Evolutionary conservation across 2,888 invertebrate species (phyloP).

Genomic region (Bombylius major): DNA sequence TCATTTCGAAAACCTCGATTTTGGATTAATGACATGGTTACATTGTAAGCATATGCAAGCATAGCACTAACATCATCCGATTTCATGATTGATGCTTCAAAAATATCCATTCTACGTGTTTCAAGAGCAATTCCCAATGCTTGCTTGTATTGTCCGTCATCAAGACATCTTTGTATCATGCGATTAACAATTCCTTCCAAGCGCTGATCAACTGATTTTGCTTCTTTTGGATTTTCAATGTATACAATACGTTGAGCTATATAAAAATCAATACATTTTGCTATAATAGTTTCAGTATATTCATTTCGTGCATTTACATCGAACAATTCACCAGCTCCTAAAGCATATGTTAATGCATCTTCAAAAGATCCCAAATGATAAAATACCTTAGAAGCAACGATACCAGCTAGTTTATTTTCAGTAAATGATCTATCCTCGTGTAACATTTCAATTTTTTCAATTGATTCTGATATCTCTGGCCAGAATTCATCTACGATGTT

Average conservation of each 20-base stretch:
- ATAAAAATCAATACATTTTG: slow-evolving; percentile 95
- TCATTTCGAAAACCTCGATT: slow-evolving; percentile 86
- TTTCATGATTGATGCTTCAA: slow-evolving; percentile 80
- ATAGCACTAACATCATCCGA: slow-evolving; percentile 83
- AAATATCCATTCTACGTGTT: slow-evolving; percentile 93
- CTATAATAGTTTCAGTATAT: slow-evolving; percentile 94
- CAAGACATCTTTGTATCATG: slow-evolving; percentile 93
- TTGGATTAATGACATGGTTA: slow-evolving; percentile 92
- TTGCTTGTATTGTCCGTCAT: slow-evolving; percentile 88
- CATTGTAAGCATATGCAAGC: slow-evolving; percentile 91
- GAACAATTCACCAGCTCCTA: slow-evolving; percentile 90
- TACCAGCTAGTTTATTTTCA: slow-evolving; percentile 84
- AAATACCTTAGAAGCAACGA: slow-evolving; percentile 97
- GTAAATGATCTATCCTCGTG: slow-evolving; percentile 84
- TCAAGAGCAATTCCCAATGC: slow-evolving; percentile 93
- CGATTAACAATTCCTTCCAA: slow-evolving; percentile 90
- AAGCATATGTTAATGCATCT: slow-evolving; percentile 92
- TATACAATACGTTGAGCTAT: slow-evolving; percentile 72
- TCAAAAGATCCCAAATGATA: slow-evolving; percentile 96
- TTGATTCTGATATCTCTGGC: slow-evolving; percentile 97
- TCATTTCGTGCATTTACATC: slow-evolving; percentile 88
- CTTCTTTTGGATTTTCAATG: slow-evolving; percentile 51
- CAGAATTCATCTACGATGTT: slow-evolving; percentile 94
- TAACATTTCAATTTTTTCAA: slow-evolving; percentile 93
- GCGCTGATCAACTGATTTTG: slow-evolving; percentile 62